phyloP scores from a whole-genome alignment of 2,888 invertebrate genomes.

The Callinectes sapidus region DNA sequence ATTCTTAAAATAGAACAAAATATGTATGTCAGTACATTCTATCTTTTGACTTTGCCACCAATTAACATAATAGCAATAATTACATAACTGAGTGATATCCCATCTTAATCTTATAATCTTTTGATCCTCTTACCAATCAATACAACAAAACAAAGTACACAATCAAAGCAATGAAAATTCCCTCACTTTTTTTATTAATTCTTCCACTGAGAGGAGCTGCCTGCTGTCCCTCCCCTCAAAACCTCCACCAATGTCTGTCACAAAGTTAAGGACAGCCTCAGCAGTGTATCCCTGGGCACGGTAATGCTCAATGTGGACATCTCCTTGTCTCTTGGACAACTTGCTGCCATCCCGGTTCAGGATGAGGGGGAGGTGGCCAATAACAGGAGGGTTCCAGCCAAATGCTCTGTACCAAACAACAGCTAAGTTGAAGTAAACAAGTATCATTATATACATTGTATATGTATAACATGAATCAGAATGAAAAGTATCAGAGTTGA shows the following conservation, averaged over 20 bases:
- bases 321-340: slow-evolving; percentile 86
- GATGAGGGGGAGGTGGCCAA: slow-evolving; percentile 93
- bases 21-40: neutral
- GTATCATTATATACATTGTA: too few relatives aligned
- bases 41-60: too few relatives aligned
- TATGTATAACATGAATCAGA: neutral
- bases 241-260: slow-evolving; percentile 69
- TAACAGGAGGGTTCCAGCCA: slow-evolving; percentile 91
- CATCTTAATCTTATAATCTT: neutral
- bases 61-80: too few relatives aligned
- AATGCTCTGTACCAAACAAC: slow-evolving; percentile 83
- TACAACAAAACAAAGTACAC: neutral
- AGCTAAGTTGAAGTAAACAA: neutral
- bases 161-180: neutral
- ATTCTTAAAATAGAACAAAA: neutral
- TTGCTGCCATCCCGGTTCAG: slow-evolving; percentile 93
- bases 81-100: too few relatives aligned
- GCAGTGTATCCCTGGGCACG: slow-evolving; percentile 56
- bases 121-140: neutral
- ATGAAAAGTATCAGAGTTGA: neutral
- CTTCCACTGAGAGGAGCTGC: slow-evolving; percentile 44
- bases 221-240: slow-evolving; percentile 63
- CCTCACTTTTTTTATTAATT: slow-evolving; percentile 61
- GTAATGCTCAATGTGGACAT: slow-evolving; percentile 63
- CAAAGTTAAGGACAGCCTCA: slow-evolving; percentile 69